Evolutionary conservation across 2,888 invertebrate species (phyloP).

Genomic region (Stramonita haemastoma): DNA sequence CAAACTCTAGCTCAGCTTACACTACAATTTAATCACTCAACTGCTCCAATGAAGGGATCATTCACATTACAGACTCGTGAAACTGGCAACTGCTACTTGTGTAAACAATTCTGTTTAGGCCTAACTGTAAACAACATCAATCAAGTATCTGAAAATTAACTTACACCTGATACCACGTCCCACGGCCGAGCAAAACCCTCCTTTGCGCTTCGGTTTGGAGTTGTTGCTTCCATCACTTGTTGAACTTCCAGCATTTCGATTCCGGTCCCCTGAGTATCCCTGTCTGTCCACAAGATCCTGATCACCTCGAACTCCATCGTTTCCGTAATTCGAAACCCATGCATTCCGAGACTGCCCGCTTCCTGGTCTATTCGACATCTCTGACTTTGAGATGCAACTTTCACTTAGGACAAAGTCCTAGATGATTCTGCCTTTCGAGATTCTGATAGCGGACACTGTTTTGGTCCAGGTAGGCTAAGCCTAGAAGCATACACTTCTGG

Average conservation of each 20-base stretch:
- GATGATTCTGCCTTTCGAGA: neutral
- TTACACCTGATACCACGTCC: conserved; percentile 74
- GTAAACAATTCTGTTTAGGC: neutral
- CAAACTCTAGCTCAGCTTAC: no score
- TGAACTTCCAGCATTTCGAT: conserved; percentile 50
- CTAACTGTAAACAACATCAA: neutral
- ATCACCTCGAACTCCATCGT: conserved; percentile 61
- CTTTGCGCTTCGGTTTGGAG: conserved; percentile 39
- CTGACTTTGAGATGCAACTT: neutral
- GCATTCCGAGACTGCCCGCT: conserved; percentile 70
- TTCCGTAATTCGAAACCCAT: conserved; percentile 65
- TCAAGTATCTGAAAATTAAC: conserved; percentile 41
- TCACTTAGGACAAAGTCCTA: neutral
- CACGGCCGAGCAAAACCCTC: conserved; percentile 60
- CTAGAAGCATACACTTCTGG: neutral
- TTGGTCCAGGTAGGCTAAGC: neutral
- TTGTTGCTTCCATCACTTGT: conserved; percentile 48
- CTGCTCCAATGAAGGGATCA: no score
- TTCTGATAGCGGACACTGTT: neutral
- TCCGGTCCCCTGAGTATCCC: conserved; percentile 54
- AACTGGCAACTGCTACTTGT: no score
- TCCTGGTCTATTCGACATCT: conserved; percentile 57
- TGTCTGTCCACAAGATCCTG: conserved; percentile 60
- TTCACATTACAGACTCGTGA: no score
- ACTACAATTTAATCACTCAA: no score